Base-by-base conservation (phyloP, 2,113 vertebrate genomes). In the Boulengeromyrus knoepffleri region DNA sequence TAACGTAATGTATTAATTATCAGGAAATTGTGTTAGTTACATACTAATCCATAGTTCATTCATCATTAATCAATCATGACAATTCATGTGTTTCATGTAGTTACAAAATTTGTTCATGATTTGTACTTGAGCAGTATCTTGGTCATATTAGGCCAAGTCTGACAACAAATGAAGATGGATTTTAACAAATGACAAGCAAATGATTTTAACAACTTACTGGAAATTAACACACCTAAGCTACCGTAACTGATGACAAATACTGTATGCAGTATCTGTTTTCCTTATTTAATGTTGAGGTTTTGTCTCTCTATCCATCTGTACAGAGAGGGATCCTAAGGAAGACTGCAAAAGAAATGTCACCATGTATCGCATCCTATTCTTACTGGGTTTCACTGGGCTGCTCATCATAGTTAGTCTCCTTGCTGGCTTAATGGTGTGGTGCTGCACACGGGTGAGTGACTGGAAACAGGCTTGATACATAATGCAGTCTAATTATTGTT, bases 371-470 rank as follows among this genome's bases (percentile, higher is more conserved):
- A 77, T 52, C 50, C 27, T 93, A 4, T 58, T 95, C 27, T 17
- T 1, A n/a, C n/a, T 93, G 83, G 89, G 62, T 8, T 12, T 90
- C 10, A 31, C 19, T 4, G 85, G 88, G 0, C 39, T 91, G 2
- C 17, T 3, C 2, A 0, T 90, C 15, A 0, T 91, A 0, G 0
- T 93, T 7, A 0, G 21, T 10, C 0, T 92, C 89, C 5, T 89
- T 27, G 45, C 52, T 3, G 88, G 36, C 47, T 62, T 36, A 0
- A 2, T 91, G 70, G n/a, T 93, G 15, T 17, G 84, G 31, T 92
- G 6, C 50, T 86, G 77, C 90, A 93, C 19, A 49, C 47, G 3
- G 70, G 95, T 95, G 87, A 91, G 93, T 12, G 0, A 15, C 19
- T 80, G 74, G 36, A 42, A 80, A 42, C 70, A 77, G 70, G 31